Evolutionary conservation across 2,888 invertebrate genomes (phyloP), one percentile per base, ranked within the genome.

Genomic region (Chrysolina oricalcia): DNA sequence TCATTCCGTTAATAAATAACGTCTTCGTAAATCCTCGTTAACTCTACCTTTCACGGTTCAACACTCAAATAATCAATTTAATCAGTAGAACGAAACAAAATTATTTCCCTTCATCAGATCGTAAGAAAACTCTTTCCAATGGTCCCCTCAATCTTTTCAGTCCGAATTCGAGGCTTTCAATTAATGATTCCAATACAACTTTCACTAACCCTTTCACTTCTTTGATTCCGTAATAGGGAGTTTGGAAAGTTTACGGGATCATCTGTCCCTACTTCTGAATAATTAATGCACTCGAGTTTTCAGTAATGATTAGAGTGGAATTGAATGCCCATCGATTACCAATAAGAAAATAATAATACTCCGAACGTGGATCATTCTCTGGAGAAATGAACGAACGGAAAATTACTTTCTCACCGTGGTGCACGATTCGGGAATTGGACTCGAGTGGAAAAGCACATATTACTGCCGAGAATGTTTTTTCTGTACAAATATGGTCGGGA

Each of bases 311-410:
- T 15, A 46, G 35, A 17, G n/a, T 48, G 59, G 41, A 67, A 72
- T 67, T 67, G 46, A 65, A 64, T 53, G 56, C 46, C 66, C 59
- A 67, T 72, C 67, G 67, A 72, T 66, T 19, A 21, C 64, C 62
- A 40, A 43, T 48, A 9, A 21, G 27, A 35, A 59, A 67, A 72
- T 72, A 72, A 72, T 59, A 67, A 35, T 23, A 46, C 40, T 43
- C 59, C 59, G 27, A 72, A 59, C 67, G 35, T 59, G 1, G 15
- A 15, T 40, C 41, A 69, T 67, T n/a, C 70, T 27, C 56, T n/a
- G 41, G 65, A 70, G 70, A 53, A 43, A 59, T 64, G 27, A 53
- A 21, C 41, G 64, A 65, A 8, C 65, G 17, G 70, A 15, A 65
- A 73, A 73, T 73, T 62, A 46, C 59, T 68, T 67, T 17, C 27